Base-by-base conservation (phyloP, 1,140 invertebrate species). In the Caenorhabditis briggsae region DNA sequence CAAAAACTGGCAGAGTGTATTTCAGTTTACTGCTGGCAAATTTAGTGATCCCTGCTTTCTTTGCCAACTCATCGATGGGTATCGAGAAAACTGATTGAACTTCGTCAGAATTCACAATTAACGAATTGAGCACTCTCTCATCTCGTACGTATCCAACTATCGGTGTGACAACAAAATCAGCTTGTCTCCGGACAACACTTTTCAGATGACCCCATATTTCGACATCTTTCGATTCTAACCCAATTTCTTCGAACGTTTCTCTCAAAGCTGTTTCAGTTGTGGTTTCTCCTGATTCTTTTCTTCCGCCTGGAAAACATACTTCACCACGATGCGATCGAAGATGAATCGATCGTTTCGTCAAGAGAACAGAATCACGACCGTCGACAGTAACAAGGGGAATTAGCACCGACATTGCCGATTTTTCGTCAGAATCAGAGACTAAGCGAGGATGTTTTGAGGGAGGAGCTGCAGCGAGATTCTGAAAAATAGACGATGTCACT, bases 231-330 rank as follows among this genome's bases (percentile, higher is more conserved):
- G 48, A 20, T 6, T 78, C 23, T 9, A 85, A 11, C 5, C 84
- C 84, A 20, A 85, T 85, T 74, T 85, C 84, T 48, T 85, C 84
- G 6, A 48, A 23, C 11, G 65, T 85, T 58, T 85, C 84, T 74
- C 84, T 46, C 12, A 85, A 25, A 8, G 84, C 84, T 12, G 84
- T 85, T 53, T 85, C 43, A 5, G 43, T 43, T 18, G 48, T 74
- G 0, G 84, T 41, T 61, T 85, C 84, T 18, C 65, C 65, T 56
- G 64, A 48, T 14, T 85, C 84, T 18, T 9, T 70, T 43, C 65
- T 18, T 18, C 84, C 84, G 14, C 84, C 84, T 6, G 84, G 84
- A 58, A 85, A 85, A 58, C 84, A 85, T 20, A 85, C 65, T 78
- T 85, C 84, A 11, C 84, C 84, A 18, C 84, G 84, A 58, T 85